A percentile compares a stretch with the other conserved stretches of the same genome.
phyloP scores from a whole-genome alignment of 2,797 vertebrate species.

The Pantherophis alleghaniensis region DNA sequence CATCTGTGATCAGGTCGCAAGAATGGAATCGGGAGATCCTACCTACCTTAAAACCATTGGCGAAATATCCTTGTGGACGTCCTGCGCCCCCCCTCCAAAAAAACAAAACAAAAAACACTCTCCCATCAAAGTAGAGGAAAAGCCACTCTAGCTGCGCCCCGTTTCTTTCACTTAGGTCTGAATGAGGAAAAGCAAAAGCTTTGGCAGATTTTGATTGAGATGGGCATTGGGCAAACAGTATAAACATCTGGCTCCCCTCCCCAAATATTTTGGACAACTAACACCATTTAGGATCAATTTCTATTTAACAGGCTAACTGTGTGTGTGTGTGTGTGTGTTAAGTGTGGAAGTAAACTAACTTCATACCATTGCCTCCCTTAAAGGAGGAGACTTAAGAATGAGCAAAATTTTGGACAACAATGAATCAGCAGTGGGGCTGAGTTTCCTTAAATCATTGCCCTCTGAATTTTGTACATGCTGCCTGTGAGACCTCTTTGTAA shows the following conservation, averaged over 20 bases:
- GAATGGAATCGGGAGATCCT: no score
- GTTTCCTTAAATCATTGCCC: neutral
- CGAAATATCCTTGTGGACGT: neutral
- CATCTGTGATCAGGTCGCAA: neutral
- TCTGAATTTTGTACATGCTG: neutral
- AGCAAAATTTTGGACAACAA: neutral
- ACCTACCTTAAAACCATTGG: neutral
- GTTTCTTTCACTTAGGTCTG: neutral
- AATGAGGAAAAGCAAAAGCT: neutral
- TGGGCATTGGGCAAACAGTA: neutral
- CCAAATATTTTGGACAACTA: neutral
- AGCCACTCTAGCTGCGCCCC: neutral
- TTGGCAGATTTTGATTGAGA: neutral
- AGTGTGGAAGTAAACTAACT: neutral
- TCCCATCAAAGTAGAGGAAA: neutral
- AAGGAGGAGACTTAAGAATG: neutral
- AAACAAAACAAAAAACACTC: neutral
- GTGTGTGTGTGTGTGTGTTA: neutral
- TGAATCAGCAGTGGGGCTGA: neutral
- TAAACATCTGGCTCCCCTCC: neutral
- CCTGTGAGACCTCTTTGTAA: neutral
- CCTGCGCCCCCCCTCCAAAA: fast-evolving
- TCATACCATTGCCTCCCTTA: neutral
- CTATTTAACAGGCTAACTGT: neutral
- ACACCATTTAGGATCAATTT: neutral